Base-by-base conservation (phyloP, 2,113 vertebrate species). In the Gallinago undulata region DNA sequence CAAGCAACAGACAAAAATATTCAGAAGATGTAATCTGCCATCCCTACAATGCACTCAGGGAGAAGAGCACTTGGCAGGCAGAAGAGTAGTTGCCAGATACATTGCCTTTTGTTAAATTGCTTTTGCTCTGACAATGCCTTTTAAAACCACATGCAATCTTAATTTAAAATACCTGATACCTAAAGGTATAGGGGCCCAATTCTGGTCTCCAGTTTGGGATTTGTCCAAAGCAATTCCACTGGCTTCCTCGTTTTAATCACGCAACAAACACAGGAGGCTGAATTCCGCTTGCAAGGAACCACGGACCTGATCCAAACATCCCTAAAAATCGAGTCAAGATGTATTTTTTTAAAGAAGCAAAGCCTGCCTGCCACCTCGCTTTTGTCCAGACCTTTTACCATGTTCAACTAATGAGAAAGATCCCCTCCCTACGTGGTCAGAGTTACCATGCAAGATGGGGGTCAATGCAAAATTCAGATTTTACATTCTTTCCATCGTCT, bases 11-110 rank as follows among this genome's bases (percentile, higher is more conserved):
- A 93, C 81, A 97, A 96, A 96, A 97, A 97, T 94, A 96, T 96
- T 96, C 89, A 62, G 70, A 53, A 94, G 95, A 97, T 96, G 96
- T 92, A 96, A 91, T 95, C 94, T 91, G 84, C 77, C 55, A 7
- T 84, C 75, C 93, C 94, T 81, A 96, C 93, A 97, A 94, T 89
- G 75, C 67, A 33, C 88, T 90, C 12, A 13, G 21, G 0, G 85
- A 95, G 95, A 91, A 96, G 94, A 95, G 93, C 91, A 93, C 93
- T 97, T 94, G 93, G 87, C 94, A 94, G 95, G 94, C 94, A 97
- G 94, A 76, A 97, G 96, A 97, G 95, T 57, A 4, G 53, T 80
- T 41, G 81, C 93, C 88, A 89, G 89, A 96, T 96, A 96, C 94
- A 79, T 87, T 85, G 95, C 94, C 87, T 96, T 95, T 90, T 92